phyloP scores from a whole-genome alignment of 2,113 vertebrate genomes.

The Canis aureus region DNA sequence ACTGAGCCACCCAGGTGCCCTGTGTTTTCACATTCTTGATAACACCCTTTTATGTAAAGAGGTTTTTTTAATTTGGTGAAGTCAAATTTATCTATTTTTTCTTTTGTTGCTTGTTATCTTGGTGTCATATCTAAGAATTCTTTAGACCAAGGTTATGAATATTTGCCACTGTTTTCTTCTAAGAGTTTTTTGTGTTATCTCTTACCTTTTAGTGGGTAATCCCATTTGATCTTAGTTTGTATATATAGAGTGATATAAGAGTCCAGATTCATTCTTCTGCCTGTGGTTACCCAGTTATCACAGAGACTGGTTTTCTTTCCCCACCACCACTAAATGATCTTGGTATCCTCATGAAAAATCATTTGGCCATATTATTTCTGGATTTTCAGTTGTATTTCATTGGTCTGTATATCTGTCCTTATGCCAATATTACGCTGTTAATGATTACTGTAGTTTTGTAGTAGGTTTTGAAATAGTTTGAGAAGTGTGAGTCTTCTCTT shows the following conservation, averaged over 20 bases:
- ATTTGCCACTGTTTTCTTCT: background rate
- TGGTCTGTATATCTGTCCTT: background rate
- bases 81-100: background rate
- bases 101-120: background rate
- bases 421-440: background rate
- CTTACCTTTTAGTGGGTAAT: background rate
- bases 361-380: background rate
- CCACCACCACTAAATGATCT: background rate
- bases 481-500: background rate
- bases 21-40: background rate
- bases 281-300: background rate
- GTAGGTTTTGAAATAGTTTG: background rate
- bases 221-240: background rate
- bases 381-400: background rate
- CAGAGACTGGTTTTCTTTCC: background rate
- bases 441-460: background rate
- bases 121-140: background rate
- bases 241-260: background rate
- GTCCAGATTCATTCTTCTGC: background rate
- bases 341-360: background rate
- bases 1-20: background rate
- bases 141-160: background rate
- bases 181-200: background rate
- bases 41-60: background rate
- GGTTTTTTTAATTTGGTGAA: background rate